These are phyloP conservation scores for Drosophila pandora DNA, from an alignment of 1,140 invertebrate genomes.

Conservation along the genomic window DNA sequence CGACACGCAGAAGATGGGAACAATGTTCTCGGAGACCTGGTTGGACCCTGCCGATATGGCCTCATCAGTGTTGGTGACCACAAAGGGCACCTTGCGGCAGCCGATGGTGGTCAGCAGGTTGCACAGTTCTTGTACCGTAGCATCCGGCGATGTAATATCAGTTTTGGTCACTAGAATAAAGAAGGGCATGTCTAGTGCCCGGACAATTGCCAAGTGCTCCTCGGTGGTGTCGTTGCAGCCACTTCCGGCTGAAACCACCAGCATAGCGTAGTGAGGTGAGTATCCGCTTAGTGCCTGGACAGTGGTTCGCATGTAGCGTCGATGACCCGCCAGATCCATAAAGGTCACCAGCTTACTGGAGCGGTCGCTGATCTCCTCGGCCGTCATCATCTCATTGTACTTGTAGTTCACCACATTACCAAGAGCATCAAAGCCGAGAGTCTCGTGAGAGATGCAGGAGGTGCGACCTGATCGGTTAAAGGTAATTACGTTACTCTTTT, in stretches of 20 bases:
- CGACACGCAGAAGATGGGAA: slow-evolving; percentile 97
- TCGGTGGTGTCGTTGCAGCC: slow-evolving; percentile 89
- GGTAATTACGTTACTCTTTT: neutral
- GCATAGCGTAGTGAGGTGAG: slow-evolving; percentile 96
- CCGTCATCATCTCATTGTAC: slow-evolving; percentile 94
- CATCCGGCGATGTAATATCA: slow-evolving; percentile 88
- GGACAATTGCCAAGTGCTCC: slow-evolving; percentile 93
- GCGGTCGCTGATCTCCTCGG: slow-evolving; percentile 96
- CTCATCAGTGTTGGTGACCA: slow-evolving; percentile 89
- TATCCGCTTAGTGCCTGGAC: slow-evolving; percentile 97
- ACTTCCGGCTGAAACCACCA: slow-evolving; percentile 89
- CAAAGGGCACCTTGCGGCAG: slow-evolving; percentile 88
- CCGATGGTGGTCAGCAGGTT: slow-evolving; percentile 87
- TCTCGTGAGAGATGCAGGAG: slow-evolving; percentile 98
- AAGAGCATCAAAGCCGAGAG: slow-evolving; percentile 95
- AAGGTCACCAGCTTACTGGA: slow-evolving; percentile 97
- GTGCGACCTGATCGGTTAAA: slow-evolving; percentile 89
- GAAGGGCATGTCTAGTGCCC: slow-evolving; percentile 94
- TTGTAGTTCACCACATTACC: slow-evolving; percentile 92
- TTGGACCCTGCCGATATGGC: slow-evolving; percentile 88
- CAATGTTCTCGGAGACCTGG: slow-evolving; percentile 87
- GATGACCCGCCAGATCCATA: slow-evolving; percentile 98
- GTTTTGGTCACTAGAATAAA: slow-evolving; percentile 96
- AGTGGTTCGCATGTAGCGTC: slow-evolving; percentile 98
- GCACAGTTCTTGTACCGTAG: slow-evolving; percentile 87